Evolutionary conservation across 2,113 vertebrate species (phyloP), one percentile per base, ranked within the genome.

Genomic region (Vulpes ferrilata): DNA sequence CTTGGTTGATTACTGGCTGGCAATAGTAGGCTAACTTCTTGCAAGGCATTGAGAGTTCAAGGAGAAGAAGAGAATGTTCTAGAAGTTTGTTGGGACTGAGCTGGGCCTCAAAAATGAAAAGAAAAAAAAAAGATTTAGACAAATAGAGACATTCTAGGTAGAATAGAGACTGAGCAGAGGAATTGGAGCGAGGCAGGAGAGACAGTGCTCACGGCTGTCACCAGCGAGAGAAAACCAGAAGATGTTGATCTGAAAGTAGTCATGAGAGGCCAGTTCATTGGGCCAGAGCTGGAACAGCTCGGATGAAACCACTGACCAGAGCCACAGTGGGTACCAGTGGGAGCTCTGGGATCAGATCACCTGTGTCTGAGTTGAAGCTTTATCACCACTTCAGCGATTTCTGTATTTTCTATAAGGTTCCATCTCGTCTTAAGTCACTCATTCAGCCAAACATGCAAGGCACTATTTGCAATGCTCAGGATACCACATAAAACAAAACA

Each of bases 261-360:
- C 12, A 0, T 9, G 48, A 35, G 17, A 88, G 16, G 16, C 3
- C 38, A 3, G 5, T 38, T 60, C 22, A 7, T 10, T 25, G 22
- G 30, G 27, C 53, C 7, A 43, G 32, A 57, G 13, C 0, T 6
- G 38, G 81, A 67, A 16, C 0, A 2, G 13, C 13, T n/a, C 3
- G 16, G 4, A 32, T 0, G 30, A 27, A 17, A 35, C 16, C 8
- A 80, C 25, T 20, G 30, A 51, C 15, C 5, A 38, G 16, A 17
- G 8, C 10, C 16, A 35, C 8, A 11, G 30, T 0, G 0, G 53
- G 71, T 1, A 35, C 9, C 5, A 15, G 0, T 0, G 57, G 4
- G 20, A n/a, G 65, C 8, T 89, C 83, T 84, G 35, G 32, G 12
- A n/a, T 83, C 12, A 27, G 23, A 13, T 1, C n/a, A 10, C 20